A percentile compares a stretch with the other conserved stretches of the same genome.
Conservation (phyloP, 2,797 vertebrate genomes). For the Lacerta viridis region DNA sequence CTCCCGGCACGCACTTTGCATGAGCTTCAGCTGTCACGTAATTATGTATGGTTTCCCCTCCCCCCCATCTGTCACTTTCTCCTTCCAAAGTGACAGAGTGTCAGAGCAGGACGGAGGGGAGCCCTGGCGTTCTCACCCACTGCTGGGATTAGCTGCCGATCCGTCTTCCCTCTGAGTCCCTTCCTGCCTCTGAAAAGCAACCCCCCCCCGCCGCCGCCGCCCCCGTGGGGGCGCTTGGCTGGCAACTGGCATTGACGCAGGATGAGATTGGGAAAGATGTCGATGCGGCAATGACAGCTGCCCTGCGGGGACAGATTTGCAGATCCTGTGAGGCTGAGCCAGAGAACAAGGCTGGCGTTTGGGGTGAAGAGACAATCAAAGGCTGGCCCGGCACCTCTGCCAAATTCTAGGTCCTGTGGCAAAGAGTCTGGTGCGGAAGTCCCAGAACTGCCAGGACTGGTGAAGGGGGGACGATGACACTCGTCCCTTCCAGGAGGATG, state of each 20-base stretch:
- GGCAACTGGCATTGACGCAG: background rate
- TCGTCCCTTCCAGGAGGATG: background rate
- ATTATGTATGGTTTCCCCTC: background rate
- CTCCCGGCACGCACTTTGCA: background rate
- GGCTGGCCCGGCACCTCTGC: background rate
- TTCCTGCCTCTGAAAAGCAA: background rate
- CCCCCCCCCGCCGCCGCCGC: background rate
- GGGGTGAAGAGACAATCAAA: background rate
- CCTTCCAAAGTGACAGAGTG: constrained; percentile 6
- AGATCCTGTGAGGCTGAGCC: background rate
- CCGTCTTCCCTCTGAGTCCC: background rate
- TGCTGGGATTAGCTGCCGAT: background rate
- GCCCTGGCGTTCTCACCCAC: background rate
- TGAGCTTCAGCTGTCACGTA: background rate
- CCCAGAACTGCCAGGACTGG: no score
- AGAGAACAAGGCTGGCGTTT: background rate
- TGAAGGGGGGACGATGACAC: no score
- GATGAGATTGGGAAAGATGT: background rate
- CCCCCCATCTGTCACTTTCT: constrained; percentile 7
- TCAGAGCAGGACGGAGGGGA: background rate
- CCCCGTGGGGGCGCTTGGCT: background rate
- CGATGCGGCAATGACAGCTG: constrained; percentile 1
- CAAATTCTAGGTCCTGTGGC: no score
- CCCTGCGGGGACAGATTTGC: constrained; percentile 3
- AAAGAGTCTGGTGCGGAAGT: no score